A percentile compares a stretch with the other conserved stretches of the same genome.
These are phyloP conservation scores for Tadarida brasiliensis DNA, from an alignment of 2,797 vertebrate species.

Conservation along the genomic window DNA sequence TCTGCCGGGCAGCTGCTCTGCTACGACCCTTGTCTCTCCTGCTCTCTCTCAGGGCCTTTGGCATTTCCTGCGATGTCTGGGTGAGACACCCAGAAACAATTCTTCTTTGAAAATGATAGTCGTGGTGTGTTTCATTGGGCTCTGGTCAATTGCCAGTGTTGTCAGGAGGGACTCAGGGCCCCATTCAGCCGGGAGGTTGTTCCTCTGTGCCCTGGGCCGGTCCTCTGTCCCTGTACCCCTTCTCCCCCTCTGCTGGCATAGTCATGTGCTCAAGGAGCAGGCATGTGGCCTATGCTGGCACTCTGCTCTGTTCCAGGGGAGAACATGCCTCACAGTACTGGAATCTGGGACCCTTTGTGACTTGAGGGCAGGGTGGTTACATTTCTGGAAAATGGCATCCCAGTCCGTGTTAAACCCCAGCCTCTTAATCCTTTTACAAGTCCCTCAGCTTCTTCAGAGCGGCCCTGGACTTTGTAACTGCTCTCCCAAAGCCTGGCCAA, in stretches of 20 bases:
- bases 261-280: neutral
- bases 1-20: neutral
- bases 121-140: neutral
- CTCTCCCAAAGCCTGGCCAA: neutral
- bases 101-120: constrained; percentile 44
- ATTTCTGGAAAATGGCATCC: neutral
- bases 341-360: neutral
- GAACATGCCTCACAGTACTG: neutral
- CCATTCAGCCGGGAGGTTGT: neutral
- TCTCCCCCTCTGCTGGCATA: neutral
- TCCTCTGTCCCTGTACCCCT: neutral
- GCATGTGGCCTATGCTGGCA: constrained; percentile 50
- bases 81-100: neutral
- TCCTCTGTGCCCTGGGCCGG: neutral
- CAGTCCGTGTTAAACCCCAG: neutral
- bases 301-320: neutral
- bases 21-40: neutral
- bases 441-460: neutral
- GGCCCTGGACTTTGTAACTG: neutral
- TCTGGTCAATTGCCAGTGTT: constrained; percentile 53
- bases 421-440: constrained; percentile 8
- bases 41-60: constrained; percentile 5
- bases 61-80: constrained; percentile 14
- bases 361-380: neutral
- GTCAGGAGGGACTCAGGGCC: neutral